Percentiles rank a stretch among this genome's conserved stretches.
phyloP scores from a whole-genome alignment of 2,113 vertebrate genomes.

The Salvelinus sp. region DNA sequence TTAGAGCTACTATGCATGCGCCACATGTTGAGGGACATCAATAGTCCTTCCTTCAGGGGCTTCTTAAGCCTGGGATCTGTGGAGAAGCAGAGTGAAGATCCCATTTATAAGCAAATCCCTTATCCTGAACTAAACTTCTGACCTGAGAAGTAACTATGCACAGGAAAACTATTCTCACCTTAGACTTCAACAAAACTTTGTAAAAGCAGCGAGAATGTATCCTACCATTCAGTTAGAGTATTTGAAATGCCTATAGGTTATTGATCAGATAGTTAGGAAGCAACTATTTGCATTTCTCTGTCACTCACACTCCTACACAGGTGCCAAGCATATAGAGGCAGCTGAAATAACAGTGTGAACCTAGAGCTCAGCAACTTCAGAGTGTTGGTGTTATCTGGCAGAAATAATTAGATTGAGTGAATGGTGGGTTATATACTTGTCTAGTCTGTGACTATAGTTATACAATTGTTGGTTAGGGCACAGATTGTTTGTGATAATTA shows the following conservation, averaged over 20 bases:
- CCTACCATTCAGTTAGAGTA: conserved; percentile 5
- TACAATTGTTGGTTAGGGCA: background rate
- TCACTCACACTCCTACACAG: conserved; percentile 19
- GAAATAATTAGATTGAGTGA: conserved; percentile 6
- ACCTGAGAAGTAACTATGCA: background rate
- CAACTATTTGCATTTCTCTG: background rate
- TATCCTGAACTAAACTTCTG: conserved; percentile 1
- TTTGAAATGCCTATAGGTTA: conserved; percentile 1
- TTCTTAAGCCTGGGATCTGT: background rate
- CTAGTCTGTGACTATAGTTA: conserved; percentile 13
- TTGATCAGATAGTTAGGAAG: background rate
- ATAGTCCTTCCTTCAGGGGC: background rate
- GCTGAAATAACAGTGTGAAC: conserved; percentile 28
- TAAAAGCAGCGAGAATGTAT: background rate
- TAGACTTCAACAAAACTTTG: background rate
- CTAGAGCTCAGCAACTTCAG: background rate
- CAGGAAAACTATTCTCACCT: background rate
- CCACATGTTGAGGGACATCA: background rate
- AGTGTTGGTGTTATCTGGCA: background rate
- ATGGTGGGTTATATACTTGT: background rate
- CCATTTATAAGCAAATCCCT: conserved; percentile 1
- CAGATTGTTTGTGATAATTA: conserved; percentile 18
- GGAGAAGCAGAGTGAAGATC: background rate
- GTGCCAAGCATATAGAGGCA: conserved; percentile 24
- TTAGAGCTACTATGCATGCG: background rate